Evolutionary conservation across 2,113 vertebrate species (phyloP).

Genomic region (Etheostoma cragini): DNA sequence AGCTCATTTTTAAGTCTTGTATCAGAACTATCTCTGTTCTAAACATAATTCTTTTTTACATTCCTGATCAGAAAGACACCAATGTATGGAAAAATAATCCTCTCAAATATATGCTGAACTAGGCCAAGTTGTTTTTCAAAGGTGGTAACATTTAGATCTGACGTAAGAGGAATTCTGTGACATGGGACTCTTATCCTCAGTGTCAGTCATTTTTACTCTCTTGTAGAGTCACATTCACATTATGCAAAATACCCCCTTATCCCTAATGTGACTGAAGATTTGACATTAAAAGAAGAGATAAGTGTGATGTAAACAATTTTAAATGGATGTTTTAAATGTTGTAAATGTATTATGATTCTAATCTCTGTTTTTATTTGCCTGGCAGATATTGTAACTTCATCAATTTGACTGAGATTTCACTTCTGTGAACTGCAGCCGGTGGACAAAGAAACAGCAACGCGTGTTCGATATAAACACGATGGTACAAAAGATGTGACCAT

Average conservation of each 20-base stretch:
- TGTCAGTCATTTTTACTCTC: background rate
- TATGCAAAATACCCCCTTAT: background rate
- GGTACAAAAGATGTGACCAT: background rate
- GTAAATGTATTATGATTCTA: background rate
- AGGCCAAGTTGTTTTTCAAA: constrained; percentile 2
- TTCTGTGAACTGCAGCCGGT: background rate
- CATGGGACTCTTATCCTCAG: background rate
- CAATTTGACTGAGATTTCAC: background rate
- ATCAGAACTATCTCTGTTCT: background rate
- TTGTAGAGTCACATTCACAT: background rate
- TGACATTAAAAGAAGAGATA: background rate
- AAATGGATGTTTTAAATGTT: background rate
- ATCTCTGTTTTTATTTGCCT: background rate
- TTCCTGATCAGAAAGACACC: background rate
- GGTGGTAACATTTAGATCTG: background rate
- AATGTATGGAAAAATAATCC: background rate
- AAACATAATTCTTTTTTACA: background rate
- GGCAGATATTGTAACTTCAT: background rate
- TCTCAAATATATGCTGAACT: background rate
- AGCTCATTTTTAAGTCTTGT: constrained; percentile 22
- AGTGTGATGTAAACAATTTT: background rate
- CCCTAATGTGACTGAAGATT: background rate
- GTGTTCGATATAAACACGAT: background rate
- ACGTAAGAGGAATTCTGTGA: constrained; percentile 16
- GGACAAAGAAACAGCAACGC: background rate